Conservation (phyloP, 2,113 vertebrate genomes). For the Glareola pratincola region DNA sequence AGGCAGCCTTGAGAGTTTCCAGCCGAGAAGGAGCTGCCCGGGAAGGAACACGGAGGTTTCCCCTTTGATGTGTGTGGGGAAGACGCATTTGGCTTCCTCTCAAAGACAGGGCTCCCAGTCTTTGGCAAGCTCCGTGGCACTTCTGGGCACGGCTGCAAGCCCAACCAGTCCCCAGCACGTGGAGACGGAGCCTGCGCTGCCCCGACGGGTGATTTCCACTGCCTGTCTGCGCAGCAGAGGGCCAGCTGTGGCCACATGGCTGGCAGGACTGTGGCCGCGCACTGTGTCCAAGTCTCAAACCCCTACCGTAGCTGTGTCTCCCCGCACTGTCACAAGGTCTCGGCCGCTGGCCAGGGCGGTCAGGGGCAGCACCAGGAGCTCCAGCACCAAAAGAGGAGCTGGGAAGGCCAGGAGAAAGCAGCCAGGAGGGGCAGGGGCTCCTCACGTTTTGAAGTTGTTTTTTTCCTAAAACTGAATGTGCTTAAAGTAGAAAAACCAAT, state of each 20-base stretch:
- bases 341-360: rapidly evolving
- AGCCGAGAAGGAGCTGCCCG: neutral
- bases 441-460: neutral
- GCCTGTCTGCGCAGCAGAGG: neutral
- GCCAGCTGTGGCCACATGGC: neutral
- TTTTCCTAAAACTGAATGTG: neutral
- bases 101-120: neutral
- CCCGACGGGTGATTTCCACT: rapidly evolving
- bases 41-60: neutral
- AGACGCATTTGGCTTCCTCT: conserved; percentile 19
- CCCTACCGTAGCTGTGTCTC: rapidly evolving
- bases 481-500: neutral
- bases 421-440: neutral
- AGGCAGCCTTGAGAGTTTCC: neutral
- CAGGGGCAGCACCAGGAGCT: neutral
- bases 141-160: neutral
- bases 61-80: conserved; percentile 35
- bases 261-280: rapidly evolving
- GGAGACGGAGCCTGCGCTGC: neutral
- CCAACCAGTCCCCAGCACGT: neutral
- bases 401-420: neutral
- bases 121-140: neutral
- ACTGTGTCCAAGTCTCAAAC: rapidly evolving
- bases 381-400: rapidly evolving
- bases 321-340: rapidly evolving